Evolutionary conservation across 2,888 invertebrate species (phyloP), one percentile per base, ranked within the genome.

Genomic region (Drosophila putrida): DNA sequence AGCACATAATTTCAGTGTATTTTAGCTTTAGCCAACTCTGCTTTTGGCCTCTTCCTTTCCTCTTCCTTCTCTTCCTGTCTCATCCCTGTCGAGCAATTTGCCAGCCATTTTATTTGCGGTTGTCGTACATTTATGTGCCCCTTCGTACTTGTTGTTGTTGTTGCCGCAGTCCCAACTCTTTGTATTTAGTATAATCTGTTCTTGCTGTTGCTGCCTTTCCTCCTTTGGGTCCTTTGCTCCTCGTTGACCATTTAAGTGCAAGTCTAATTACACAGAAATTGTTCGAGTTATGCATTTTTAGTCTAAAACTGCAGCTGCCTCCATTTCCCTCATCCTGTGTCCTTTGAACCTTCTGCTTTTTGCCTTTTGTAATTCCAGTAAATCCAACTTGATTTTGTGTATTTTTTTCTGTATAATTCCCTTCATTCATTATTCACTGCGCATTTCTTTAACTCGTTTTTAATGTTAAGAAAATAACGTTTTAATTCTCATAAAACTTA

Each of bases 231-330:
- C 66, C 39, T 20, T 46, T 72, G 76, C 71, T 77, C 68, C 77
- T 79, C 66, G 80, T 79, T 82, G 88, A 79, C 85, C 86, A 88
- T 85, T 88, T 82, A 72, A 87, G 69, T 87, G 80, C 71, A 79
- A 72, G 71, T 84, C 82, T 85, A 88, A 85, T 85, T 88, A 74
- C 76, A 71, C 80, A 53, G 61, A 63, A 88, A 83, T 74, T 73
- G 65, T 74, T 74, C 68, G 66, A 77, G 67, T 76, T 80, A 64
- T 78, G 75, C 68, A 75, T 62, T 69, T 70, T 63, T 46, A 46
- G 51, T 57, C 44, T 47, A 47, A 49, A 53, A 59, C 25, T 39
- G 33, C 31, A 31, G 33, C 28, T 53, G 35, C 10, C n/a, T 31
- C 4, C 39, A 15, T 35, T 20, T 39, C 11, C 3, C 4, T 36